Base-by-base conservation (phyloP, 2,797 vertebrate species). In the Hoplostethus mediterraneus region DNA sequence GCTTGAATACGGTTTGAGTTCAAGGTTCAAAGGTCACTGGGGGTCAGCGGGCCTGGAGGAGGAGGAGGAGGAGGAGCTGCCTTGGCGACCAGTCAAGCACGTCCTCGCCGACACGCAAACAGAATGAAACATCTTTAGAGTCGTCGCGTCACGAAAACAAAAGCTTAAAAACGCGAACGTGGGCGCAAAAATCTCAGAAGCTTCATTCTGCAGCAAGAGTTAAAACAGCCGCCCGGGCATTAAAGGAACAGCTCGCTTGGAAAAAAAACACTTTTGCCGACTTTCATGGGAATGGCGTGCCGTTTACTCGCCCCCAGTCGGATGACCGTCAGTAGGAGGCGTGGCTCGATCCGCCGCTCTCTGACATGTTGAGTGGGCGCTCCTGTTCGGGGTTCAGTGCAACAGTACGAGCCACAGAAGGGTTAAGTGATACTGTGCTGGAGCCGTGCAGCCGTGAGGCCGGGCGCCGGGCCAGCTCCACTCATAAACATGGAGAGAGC, bases 401-500 rank as follows among this genome's bases (percentile, higher is more conserved):
- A 86, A 73, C 69, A 72, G 57, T 65, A 33, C 55, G 77, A 82
- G 86, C 80, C 89, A 77, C 78, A 90, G 73, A 92, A 92, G 92
- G 92, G 92, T 93, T 93, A 94, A 94, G 76, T 64, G 80, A 76
- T 86, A 86, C 84, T 85, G 87, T 75, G 77, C 87, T 90, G 73
- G 73, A 83, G 84, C 91, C 63, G 40, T 86, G 87, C 86, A 94
- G 90, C 90, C 89, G 85, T 75, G 83, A 88, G 86, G 88, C 92
- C 81, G 90, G 94, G 94, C 91, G 87, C 54, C 59, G 63, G 77
- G 93, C 94, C 94, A 95, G 84, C 83, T 89, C 85, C 90, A 85
- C 91, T 94, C 93, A 94, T 90, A 94, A 93, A 95, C 93, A 94
- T 89, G 88, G 92, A 91, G 92, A 91, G 90, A 84, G 90, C 87